phyloP scores from a whole-genome alignment of 2,888 invertebrate genomes.

The Agonum fuliginosum region DNA sequence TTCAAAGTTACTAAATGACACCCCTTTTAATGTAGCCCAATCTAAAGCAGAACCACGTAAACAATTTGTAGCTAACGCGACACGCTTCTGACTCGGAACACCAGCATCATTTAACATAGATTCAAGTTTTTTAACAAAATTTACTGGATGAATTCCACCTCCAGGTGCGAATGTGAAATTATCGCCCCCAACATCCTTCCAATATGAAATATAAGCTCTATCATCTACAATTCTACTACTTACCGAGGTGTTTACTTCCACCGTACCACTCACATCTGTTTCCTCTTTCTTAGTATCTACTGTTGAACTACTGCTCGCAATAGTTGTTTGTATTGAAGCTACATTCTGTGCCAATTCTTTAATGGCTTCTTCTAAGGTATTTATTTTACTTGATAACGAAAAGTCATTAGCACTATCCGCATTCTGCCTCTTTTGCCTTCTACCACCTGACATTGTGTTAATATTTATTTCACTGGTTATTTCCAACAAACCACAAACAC shows the following conservation, averaged over 20 bases:
- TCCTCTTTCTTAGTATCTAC: background rate
- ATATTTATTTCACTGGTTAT: background rate
- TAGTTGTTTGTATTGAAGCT: background rate
- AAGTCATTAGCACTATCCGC: background rate
- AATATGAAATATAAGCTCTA: slow-evolving; percentile 17
- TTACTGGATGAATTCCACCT: slow-evolving; percentile 21
- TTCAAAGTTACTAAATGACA: slow-evolving; percentile 26
- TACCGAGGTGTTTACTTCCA: background rate
- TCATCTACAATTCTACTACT: background rate
- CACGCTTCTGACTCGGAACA: slow-evolving; percentile 5
- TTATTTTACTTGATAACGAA: background rate
- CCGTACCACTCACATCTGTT: background rate
- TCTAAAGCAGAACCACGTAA: slow-evolving; percentile 58
- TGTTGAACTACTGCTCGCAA: background rate
- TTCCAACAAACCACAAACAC: background rate
- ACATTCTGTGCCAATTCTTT: background rate
- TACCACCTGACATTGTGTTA: background rate
- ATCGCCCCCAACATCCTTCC: slow-evolving; percentile 43
- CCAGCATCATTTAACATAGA: slow-evolving; percentile 35
- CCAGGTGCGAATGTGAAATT: slow-evolving; percentile 22
- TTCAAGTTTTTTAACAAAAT: slow-evolving; percentile 36
- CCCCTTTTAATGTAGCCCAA: slow-evolving; percentile 50
- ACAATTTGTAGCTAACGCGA: background rate
- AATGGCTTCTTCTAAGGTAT: background rate
- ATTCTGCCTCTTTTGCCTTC: background rate